Evolutionary conservation across 2,888 invertebrate genomes (phyloP), one percentile per base, ranked within the genome.

Genomic region (Meteorus cinctellus): DNA sequence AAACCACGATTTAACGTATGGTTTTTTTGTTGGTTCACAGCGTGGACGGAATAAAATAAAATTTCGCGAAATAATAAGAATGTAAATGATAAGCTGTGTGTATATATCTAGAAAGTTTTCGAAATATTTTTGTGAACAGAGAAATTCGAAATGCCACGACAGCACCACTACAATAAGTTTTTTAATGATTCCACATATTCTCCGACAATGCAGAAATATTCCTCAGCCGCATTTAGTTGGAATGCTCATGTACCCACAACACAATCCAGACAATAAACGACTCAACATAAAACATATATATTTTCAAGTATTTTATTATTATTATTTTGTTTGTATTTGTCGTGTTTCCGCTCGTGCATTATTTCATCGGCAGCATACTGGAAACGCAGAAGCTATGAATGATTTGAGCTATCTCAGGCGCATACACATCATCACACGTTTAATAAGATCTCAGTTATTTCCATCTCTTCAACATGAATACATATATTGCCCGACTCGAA

Each of bases 391-490:
- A 16, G 16, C n/a, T n/a, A 48, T 48, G n/a, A 48, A 48, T 48
- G n/a, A 48, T 48, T 48, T 16, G 5, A n/a, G n/a, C 48, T 48
- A 48, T 48, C 16, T 48, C 48, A n/a, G n/a, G 10, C 48, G n/a
- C 48, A 48, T 3, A n/a, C n/a, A 14, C 16, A 16, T 48, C 48
- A 48, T n/a, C 5, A n/a, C 16, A n/a, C 48, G 48, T 48, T 48
- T 48, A 55, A 55, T 55, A 55, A 55, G 55, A 55, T 19, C 55
- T 19, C 55, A 55, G 19, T 55, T 55, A 55, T 55, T 55, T 55
- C 19, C 55, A 55, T 55, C 2, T 24, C 19, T 19, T 2, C 0
- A 8, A 10, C 24, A 55, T 55, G 8, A 55, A 8, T 55, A 55
- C 55, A 55, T 19, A 19, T n/a, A 41, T 41, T 2, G 6, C 12